Evolutionary conservation across 1,140 invertebrate species (phyloP), one percentile per base, ranked within the genome.

Genomic region (Aphelenchoides fujianensis): DNA sequence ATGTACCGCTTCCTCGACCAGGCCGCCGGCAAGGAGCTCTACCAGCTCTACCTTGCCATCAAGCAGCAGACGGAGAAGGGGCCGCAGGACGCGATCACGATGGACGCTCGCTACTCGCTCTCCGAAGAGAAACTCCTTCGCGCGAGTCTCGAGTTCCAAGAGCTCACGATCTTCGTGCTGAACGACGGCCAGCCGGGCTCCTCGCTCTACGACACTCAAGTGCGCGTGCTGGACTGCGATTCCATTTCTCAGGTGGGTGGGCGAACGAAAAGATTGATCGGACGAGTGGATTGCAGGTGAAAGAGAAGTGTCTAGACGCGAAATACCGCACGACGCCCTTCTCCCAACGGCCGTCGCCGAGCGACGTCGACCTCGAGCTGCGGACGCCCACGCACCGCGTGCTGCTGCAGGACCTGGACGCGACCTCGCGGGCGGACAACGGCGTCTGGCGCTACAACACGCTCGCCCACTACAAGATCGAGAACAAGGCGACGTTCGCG

Each of bases 61-160:
- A 98, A 98, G 87, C 94, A 97, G 82, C 96, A 98, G 88, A 95
- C 97, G 59, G 95, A 98, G 86, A 99, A 98, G 87, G 96, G 96
- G 55, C 96, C 96, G 36, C 94, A 98, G 32, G 96, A 98, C 88
- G 91, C 92, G 16, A 92, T 97, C 78, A 98, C 94, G 12, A 94
- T 93, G 35, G 96, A 98, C 87, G 95, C 96, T 54, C 88, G 95
- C 73, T 98, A 98, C 86, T 98, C 96, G 0, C 88, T 98, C 2
- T 96, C 93, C 76, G 95, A 99, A 86, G 96, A 98, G 86, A 97
- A 98, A 87, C 89, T 98, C 48, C 96, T 99, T 83, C 89, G 96
- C 84, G 94, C 97, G 87, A 95, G 94, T 71, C 95, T 98, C 83
- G 88, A 98, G 86, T 96, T 95, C 84, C 92, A 93, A 85, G 89